A percentile compares a stretch with the other conserved stretches of the same genome.
These are phyloP conservation scores for Polyommatus icarus DNA, from an alignment of 2,888 invertebrate genomes.

Conservation along the genomic window DNA sequence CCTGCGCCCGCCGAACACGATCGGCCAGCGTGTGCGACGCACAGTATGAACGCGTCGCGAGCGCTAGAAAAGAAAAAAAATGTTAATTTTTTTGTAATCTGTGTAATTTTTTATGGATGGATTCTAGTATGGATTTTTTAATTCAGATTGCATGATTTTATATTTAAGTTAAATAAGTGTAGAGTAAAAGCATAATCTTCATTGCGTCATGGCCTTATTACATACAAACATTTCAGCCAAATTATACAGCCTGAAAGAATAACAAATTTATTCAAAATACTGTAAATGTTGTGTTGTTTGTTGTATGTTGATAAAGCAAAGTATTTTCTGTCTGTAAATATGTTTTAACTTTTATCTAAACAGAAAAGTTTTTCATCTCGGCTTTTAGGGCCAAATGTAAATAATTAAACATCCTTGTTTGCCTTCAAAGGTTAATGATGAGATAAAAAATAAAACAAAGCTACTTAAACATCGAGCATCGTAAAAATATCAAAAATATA, in stretches of 20 bases:
- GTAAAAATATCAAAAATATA: not conserved
- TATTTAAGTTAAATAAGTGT: too few species aligned
- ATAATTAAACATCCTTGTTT: not conserved
- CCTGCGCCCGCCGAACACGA: conserved; percentile 59
- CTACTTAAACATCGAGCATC: not conserved
- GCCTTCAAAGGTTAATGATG: not conserved
- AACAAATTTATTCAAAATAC: not conserved
- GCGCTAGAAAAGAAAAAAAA: conserved; percentile 51
- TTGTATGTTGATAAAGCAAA: not conserved
- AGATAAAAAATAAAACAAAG: not conserved
- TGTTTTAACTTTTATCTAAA: not conserved
- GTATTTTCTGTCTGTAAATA: not conserved
- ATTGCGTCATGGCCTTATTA: too few species aligned
- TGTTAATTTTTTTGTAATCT: too few species aligned
- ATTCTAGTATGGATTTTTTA: too few species aligned
- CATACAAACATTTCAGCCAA: not conserved
- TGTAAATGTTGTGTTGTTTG: not conserved
- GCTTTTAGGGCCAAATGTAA: not conserved
- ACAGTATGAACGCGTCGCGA: conserved; percentile 64
- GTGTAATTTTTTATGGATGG: too few species aligned
- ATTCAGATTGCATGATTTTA: too few species aligned
- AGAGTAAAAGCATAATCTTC: too few species aligned
- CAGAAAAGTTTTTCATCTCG: conserved; percentile 8
- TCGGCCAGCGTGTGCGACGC: conserved; percentile 62
- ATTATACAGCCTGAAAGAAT: not conserved